phyloP scores from a whole-genome alignment of 2,797 vertebrate genomes.

The Stomatorhinus walkeri region DNA sequence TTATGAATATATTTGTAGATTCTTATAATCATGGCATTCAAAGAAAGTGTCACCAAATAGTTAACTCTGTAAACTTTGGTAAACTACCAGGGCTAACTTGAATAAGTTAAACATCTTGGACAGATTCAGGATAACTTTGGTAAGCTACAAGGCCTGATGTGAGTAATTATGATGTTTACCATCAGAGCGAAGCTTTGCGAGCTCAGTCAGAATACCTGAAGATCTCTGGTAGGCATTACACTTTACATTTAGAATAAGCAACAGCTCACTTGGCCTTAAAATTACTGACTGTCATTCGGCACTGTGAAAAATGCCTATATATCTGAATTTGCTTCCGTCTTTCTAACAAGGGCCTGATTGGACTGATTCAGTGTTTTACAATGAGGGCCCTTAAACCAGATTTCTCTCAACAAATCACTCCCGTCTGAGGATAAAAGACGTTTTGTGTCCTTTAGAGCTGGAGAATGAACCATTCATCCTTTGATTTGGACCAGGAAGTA shows the following conservation, averaged over 20 bases:
- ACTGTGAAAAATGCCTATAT: background rate
- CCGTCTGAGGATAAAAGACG: background rate
- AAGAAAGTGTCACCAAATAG: background rate
- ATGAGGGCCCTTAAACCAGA: background rate
- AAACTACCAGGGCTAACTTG: background rate
- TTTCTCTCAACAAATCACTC: background rate
- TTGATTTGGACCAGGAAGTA: background rate
- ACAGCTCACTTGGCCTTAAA: background rate
- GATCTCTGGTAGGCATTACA: background rate
- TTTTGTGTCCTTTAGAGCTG: background rate
- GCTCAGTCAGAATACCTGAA: background rate
- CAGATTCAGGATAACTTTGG: background rate
- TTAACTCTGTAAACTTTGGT: background rate
- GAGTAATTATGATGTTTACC: background rate
- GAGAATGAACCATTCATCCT: background rate
- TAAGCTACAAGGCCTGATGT: background rate
- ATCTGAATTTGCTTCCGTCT: background rate
- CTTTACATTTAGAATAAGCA: background rate
- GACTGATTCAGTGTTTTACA: background rate
- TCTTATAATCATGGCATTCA: background rate
- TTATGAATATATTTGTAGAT: background rate
- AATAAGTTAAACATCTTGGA: background rate
- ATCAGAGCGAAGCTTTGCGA: background rate
- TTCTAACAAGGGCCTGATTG: background rate
- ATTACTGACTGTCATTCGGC: background rate